Evolutionary conservation across 1,140 invertebrate species (phyloP), one percentile per base, ranked within the genome.

Genomic region (Pogonomyrmex californicus): DNA sequence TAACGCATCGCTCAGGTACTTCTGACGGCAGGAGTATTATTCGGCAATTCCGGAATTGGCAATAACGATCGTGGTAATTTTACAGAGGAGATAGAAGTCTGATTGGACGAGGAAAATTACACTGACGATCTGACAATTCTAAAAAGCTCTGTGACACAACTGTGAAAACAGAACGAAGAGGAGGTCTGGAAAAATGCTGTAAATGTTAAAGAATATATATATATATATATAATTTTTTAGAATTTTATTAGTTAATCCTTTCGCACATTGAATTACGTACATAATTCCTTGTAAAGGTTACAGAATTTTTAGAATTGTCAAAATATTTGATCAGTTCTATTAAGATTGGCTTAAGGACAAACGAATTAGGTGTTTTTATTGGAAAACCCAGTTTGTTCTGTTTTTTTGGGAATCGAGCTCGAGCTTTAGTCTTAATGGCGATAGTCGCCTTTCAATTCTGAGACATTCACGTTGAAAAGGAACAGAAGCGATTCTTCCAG

Each of bases 391-490:
- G 4, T 41, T 54, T 30, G 33, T 36, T 14, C 6, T 41, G 47
- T 30, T 30, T 44, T 17, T 47, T 36, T 58, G 30, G 12, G 9
- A 47, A 79, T 88, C 86, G 86, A 88, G 23, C 23, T 88, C 63
- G 49, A 41, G 60, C 73, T 87, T 77, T 10, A 54, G 10, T 78
- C 75, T 47, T 73, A 77, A 62, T 44, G 41, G 10, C 79, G 51
- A 88, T 86, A 62, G 78, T 89, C 30, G 70, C 17, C 77, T 79
- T 86, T 33, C 83, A 89, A 89, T 86, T 66, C 17, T 4, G 38
- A 76, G 68, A 51, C 65, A 70, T 75, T 36, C 49, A 7, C 36
- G 36, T 47, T 4, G 49, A 65, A 10, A 44, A 17, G 0, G 33
- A 5, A 14, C 33, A 36, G 58, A 4, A n/a, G n/a, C 54, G 44